Conservation (phyloP, 2,797 vertebrate genomes). For the Gambusia yucatana region DNA sequence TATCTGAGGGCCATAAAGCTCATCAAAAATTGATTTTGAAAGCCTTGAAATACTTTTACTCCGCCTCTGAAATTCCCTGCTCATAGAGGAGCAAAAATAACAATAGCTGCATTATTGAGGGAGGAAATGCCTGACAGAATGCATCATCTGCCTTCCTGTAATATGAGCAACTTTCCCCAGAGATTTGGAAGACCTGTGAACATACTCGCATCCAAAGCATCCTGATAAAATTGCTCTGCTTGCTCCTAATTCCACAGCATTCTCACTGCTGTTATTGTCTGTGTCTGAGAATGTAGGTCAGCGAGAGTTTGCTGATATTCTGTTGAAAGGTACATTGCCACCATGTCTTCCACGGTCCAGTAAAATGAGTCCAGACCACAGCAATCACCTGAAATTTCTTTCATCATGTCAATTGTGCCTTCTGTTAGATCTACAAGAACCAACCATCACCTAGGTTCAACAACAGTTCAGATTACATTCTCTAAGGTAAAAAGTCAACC, state of each 20-base stretch:
- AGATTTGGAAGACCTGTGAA: constrained; percentile 63
- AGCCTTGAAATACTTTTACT: constrained; percentile 66
- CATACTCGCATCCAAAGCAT: constrained; percentile 26
- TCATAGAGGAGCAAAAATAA: constrained; percentile 56
- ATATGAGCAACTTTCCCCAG: constrained; percentile 63
- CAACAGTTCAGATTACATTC: constrained; percentile 31
- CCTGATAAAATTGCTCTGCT: constrained; percentile 64
- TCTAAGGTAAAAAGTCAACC: constrained; percentile 31
- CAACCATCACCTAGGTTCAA: constrained; percentile 21
- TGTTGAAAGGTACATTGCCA: constrained; percentile 56
- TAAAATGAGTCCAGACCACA: constrained; percentile 32
- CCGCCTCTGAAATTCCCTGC: constrained; percentile 47
- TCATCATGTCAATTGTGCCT: constrained; percentile 9
- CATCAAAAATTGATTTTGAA: constrained; percentile 70
- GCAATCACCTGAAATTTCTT: constrained; percentile 35
- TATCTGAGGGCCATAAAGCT: constrained; percentile 57
- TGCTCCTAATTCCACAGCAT: constrained; percentile 75
- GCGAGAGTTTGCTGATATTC: constrained; percentile 59
- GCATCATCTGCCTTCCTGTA: constrained; percentile 57
- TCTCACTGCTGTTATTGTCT: constrained; percentile 61
- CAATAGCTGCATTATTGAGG: constrained; percentile 69
- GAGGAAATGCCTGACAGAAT: constrained; percentile 68
- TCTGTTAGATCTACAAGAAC: constrained; percentile 11
- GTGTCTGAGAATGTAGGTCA: constrained; percentile 75
- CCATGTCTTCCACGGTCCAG: constrained; percentile 41